A percentile compares a stretch with the other conserved stretches of the same genome.
phyloP scores from a whole-genome alignment of 2,888 invertebrate species.

The Meta bourneti region DNA sequence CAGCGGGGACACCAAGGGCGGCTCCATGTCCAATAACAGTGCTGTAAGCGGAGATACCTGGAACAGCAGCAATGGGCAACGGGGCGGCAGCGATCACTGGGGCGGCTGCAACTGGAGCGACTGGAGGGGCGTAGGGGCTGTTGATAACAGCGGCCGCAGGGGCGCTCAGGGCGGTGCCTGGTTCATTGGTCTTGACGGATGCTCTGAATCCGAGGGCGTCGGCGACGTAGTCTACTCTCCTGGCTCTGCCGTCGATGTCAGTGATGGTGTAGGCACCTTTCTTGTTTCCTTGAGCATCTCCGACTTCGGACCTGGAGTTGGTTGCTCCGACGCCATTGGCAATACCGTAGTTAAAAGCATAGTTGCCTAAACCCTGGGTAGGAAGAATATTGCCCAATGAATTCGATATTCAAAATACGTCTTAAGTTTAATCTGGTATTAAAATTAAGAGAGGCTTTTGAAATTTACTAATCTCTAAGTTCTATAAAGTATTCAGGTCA shows the following conservation, averaged over 20 bases:
- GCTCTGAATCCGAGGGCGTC: slow-evolving; percentile 67
- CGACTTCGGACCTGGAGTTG: slow-evolving; percentile 72
- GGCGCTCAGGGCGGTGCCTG: slow-evolving; percentile 63
- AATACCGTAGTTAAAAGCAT: slow-evolving; percentile 76
- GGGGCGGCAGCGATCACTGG: not conserved
- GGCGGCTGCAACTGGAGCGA: not conserved
- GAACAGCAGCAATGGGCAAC: not conserved
- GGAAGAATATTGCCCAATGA: not conserved
- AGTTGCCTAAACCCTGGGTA: slow-evolving; percentile 72
- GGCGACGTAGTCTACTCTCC: slow-evolving; percentile 26
- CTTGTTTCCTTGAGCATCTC: slow-evolving; percentile 72
- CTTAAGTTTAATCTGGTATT: too few species aligned
- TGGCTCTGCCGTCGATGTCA: slow-evolving; percentile 61
- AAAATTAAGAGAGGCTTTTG: too few species aligned
- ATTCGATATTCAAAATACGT: not conserved
- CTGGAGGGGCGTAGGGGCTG: slow-evolving; percentile 46
- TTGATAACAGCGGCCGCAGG: slow-evolving; percentile 53
- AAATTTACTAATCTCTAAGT: too few species aligned
- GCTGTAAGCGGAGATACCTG: slow-evolving; percentile 24
- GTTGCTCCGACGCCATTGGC: slow-evolving; percentile 63
- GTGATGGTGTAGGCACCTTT: slow-evolving; percentile 70
- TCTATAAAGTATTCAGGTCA: too few species aligned
- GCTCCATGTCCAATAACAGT: slow-evolving; percentile 36
- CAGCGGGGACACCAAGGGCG: slow-evolving; percentile 9
- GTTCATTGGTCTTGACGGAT: slow-evolving; percentile 67